Conservation (phyloP, 2,797 vertebrate genomes). For the Diplodus puntazzo region DNA sequence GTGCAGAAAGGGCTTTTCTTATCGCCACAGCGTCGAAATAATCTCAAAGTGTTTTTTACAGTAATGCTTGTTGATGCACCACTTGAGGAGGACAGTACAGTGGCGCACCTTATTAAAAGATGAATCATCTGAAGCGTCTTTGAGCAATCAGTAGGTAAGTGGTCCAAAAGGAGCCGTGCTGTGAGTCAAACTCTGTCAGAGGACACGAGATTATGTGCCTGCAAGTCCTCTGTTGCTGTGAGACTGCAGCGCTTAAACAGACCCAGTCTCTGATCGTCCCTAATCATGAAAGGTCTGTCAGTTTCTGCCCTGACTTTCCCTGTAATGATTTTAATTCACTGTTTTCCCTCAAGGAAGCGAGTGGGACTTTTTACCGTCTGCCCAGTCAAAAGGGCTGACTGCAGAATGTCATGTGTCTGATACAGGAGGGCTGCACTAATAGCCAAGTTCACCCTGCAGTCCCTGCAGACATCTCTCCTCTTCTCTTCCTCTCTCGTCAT, state of each 20-base stretch:
- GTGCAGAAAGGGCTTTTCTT: background rate
- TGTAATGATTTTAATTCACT: conserved; percentile 83
- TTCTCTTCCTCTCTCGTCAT: background rate
- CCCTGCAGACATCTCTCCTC: conserved; percentile 53
- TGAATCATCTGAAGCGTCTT: conserved; percentile 54
- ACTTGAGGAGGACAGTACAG: conserved; percentile 37
- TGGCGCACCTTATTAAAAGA: conserved; percentile 49
- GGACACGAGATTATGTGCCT: conserved; percentile 75
- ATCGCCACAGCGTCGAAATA: conserved; percentile 16
- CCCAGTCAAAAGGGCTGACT: conserved; percentile 68
- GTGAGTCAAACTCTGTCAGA: conserved; percentile 68
- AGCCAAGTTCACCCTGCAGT: conserved; percentile 48
- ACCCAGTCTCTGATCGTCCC: conserved; percentile 68
- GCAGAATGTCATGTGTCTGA: conserved; percentile 72
- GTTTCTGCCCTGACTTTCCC: conserved; percentile 72
- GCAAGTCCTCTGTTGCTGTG: conserved; percentile 78
- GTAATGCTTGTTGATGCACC: conserved; percentile 37
- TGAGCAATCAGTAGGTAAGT: conserved; percentile 71
- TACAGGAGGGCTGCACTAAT: conserved; percentile 52
- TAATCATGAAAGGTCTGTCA: conserved; percentile 81
- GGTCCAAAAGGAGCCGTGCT: conserved; percentile 53
- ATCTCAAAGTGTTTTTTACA: conserved; percentile 29
- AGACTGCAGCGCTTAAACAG: conserved; percentile 77
- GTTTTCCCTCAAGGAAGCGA: conserved; percentile 74
- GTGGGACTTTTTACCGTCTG: conserved; percentile 62